Percentiles rank a stretch among this genome's conserved stretches.
These are phyloP conservation scores for Enteromius anoplus DNA, from an alignment of 2,797 vertebrate species.

Conservation along the genomic window DNA sequence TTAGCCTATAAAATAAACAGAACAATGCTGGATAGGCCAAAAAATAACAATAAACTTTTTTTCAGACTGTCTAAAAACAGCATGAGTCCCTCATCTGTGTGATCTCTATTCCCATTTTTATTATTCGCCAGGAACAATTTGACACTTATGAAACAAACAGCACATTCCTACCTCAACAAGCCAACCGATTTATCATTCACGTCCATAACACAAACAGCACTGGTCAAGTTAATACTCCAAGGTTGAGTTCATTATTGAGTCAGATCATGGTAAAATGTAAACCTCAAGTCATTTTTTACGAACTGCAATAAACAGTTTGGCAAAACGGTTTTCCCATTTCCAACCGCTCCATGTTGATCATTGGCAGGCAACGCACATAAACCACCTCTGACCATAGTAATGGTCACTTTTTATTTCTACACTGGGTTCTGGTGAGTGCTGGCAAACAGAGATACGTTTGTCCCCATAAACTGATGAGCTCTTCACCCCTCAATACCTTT, in stretches of 20 bases:
- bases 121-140: background rate
- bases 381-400: slow-evolving; percentile 17
- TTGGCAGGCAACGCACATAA: background rate
- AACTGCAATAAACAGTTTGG: slow-evolving; percentile 7
- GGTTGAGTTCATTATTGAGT: background rate
- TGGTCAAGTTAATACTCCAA: background rate
- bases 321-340: background rate
- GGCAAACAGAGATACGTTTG: slow-evolving; percentile 29
- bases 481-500: slow-evolving; percentile 26
- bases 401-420: slow-evolving; percentile 3
- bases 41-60: background rate
- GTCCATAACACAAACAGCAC: background rate
- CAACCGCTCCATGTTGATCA: background rate
- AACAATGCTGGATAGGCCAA: background rate
- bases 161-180: background rate
- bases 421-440: slow-evolving; percentile 5
- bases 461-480: slow-evolving; percentile 37
- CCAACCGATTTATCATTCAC: background rate
- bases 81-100: background rate
- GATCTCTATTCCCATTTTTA: background rate
- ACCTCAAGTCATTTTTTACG: background rate
- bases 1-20: background rate
- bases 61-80: background rate
- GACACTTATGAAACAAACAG: background rate
- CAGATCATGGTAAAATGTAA: background rate